These are phyloP conservation scores for Glandiceps talaboti DNA, from an alignment of 53 echinoderm and acorn worm species.

Conservation along the genomic window DNA sequence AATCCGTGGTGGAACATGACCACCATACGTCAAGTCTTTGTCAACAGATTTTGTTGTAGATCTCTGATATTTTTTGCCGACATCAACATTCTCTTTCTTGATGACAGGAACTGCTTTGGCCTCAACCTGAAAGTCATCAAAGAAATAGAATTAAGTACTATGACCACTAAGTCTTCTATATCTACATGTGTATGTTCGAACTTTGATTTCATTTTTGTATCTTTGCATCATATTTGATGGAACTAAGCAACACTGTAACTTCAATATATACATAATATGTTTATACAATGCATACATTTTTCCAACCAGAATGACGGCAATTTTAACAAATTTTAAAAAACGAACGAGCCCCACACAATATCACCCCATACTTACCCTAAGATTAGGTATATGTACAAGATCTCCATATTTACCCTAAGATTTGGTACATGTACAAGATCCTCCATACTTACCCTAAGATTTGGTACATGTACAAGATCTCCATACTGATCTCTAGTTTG, in stretches of 20 bases:
- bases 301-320: too few relatives aligned
- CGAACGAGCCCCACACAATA: too few relatives aligned
- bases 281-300: too few relatives aligned
- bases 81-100: constrained; percentile 53
- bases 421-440: constrained; percentile 60
- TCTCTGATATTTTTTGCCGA: constrained; percentile 42
- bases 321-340: too few relatives aligned
- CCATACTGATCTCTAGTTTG: constrained; percentile 84
- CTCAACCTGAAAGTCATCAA: constrained; percentile 69
- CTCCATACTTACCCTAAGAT: constrained; percentile 63
- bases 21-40: constrained; percentile 84
- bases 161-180: too few relatives aligned
- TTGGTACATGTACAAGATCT: constrained; percentile 60
- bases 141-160: too few relatives aligned
- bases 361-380: constrained; percentile 67
- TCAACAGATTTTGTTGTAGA: constrained; percentile 21
- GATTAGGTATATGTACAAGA: constrained; percentile 59
- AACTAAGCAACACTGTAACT: too few relatives aligned
- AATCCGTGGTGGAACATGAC: constrained; percentile 59
- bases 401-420: constrained; percentile 81
- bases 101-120: constrained; percentile 86
- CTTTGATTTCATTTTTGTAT: too few relatives aligned
- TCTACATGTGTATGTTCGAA: too few relatives aligned
- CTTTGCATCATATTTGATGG: too few relatives aligned
- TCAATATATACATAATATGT: too few relatives aligned